A percentile compares a stretch with the other conserved stretches of the same genome.
Evolutionary conservation across 2,888 invertebrate species (phyloP).

Genomic region (Salpingus planirostris): DNA sequence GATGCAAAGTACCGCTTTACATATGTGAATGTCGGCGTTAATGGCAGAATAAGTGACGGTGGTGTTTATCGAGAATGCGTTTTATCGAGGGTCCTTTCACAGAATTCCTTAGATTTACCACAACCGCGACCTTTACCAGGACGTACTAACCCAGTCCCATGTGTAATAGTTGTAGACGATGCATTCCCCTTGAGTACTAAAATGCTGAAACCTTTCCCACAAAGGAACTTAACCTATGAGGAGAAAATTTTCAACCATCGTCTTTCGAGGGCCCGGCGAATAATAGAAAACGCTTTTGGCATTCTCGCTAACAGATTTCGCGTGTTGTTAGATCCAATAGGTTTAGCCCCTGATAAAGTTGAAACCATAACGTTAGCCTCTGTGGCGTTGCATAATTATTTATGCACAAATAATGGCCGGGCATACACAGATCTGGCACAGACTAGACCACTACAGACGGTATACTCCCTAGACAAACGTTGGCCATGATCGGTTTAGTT

Average conservation of each 20-base stretch:
- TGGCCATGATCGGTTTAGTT: too few relatives aligned
- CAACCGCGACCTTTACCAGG: background rate
- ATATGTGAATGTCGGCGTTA: conserved; percentile 1
- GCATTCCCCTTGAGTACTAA: background rate
- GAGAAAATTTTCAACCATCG: background rate
- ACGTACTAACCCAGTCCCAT: background rate
- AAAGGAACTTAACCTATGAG: background rate
- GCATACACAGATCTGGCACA: too few relatives aligned
- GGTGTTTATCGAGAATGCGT: background rate
- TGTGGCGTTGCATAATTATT: background rate
- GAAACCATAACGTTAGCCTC: background rate
- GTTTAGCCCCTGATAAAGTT: background rate
- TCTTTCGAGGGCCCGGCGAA: background rate
- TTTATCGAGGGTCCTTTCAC: background rate
- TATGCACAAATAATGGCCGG: too few relatives aligned
- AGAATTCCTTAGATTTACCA: background rate
- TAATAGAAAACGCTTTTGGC: too few relatives aligned
- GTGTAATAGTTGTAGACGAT: background rate
- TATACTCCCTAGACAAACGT: too few relatives aligned
- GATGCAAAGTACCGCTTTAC: background rate
- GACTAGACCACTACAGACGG: too few relatives aligned
- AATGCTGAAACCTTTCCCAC: background rate
- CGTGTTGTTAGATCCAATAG: background rate
- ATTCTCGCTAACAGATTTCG: background rate
- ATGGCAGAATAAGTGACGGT: conserved; percentile 2